A percentile compares a stretch with the other conserved stretches of the same genome.
Evolutionary conservation across 2,797 vertebrate species (phyloP).

Genomic region (Sphenodon punctatus): DNA sequence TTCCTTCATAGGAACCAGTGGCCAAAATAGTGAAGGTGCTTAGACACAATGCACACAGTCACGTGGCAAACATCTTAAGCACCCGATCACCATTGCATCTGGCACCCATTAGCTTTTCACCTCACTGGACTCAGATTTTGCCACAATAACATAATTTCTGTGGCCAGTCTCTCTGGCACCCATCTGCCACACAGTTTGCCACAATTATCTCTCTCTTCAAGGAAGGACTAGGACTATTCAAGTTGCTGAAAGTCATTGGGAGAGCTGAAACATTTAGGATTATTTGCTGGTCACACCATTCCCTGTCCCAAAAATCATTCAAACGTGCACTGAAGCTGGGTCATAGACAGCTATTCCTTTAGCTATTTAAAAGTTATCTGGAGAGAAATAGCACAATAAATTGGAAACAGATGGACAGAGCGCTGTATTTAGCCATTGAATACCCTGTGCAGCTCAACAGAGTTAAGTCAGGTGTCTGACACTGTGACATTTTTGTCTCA

Average conservation of each 20-base stretch:
- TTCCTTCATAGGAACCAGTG: too few species aligned
- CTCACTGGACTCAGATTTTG: too few species aligned
- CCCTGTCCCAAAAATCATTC: slow-evolving; percentile 14
- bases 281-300: background rate
- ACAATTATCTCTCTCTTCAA: background rate
- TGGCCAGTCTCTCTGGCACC: background rate
- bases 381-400: slow-evolving; percentile 47
- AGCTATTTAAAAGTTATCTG: slow-evolving; percentile 51
- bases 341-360: slow-evolving; percentile 19
- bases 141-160: too few species aligned
- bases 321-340: background rate
- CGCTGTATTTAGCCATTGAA: slow-evolving; percentile 30
- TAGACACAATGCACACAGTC: too few species aligned
- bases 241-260: background rate
- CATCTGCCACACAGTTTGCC: background rate
- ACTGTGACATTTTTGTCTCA: slow-evolving; percentile 38
- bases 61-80: too few species aligned
- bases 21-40: too few species aligned
- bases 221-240: background rate
- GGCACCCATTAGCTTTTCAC: too few species aligned
- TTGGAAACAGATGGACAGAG: slow-evolving; percentile 48
- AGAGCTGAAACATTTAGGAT: background rate
- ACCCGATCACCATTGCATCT: too few species aligned
- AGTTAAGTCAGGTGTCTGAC: slow-evolving; percentile 58
- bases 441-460: slow-evolving; percentile 1